Conservation (phyloP, 2,888 invertebrate genomes). For the Dusona sp. region DNA sequence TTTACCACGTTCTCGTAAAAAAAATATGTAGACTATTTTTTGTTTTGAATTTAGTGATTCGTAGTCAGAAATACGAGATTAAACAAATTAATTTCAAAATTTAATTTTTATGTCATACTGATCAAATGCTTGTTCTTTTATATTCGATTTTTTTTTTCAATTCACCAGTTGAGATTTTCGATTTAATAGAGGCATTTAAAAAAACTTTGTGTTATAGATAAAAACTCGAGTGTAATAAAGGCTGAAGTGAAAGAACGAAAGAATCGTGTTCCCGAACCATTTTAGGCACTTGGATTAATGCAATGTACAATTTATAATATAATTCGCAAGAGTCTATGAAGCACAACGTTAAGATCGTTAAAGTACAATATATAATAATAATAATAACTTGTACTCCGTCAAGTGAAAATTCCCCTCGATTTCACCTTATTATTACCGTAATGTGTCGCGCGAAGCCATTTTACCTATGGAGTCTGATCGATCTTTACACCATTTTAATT, state of each 20-base stretch:
- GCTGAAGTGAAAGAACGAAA: background rate
- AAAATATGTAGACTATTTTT: background rate
- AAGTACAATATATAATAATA: constrained; percentile 37
- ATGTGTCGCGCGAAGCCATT: constrained; percentile 69
- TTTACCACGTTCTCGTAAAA: too few species aligned
- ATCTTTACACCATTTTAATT: constrained; percentile 45
- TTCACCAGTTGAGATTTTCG: background rate
- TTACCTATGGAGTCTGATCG: constrained; percentile 72
- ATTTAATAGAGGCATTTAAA: background rate
- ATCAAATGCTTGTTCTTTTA: background rate
- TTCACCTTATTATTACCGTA: constrained; percentile 74
- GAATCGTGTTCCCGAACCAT: background rate
- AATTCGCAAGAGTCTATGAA: constrained; percentile 11
- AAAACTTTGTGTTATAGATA: background rate
- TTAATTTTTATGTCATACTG: background rate
- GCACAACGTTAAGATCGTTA: background rate
- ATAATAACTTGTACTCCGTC: constrained; percentile 15
- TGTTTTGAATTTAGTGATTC: background rate
- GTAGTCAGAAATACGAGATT: background rate
- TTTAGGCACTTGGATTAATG: constrained; percentile 3
- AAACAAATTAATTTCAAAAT: background rate
- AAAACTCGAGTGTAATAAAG: background rate
- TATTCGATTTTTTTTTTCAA: background rate
- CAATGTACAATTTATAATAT: constrained; percentile 1
- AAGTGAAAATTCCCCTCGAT: constrained; percentile 73